Base-by-base conservation (phyloP, 2,113 vertebrate species). In the Hyla sarda region DNA sequence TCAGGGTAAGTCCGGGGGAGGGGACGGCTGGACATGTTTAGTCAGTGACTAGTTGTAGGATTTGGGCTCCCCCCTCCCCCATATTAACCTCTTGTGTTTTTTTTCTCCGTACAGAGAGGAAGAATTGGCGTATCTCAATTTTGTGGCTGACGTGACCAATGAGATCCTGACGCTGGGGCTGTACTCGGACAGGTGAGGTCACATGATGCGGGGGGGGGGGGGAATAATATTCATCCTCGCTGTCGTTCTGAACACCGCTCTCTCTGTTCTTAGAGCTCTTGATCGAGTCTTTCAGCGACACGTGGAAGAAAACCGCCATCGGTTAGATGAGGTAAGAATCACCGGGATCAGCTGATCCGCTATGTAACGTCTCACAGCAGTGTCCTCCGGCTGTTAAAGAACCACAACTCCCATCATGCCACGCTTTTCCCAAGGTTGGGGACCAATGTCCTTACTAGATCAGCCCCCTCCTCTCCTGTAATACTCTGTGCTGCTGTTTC, bases 111-210 rank as follows among this genome's bases (percentile, higher is more conserved):
- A 58, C 91, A 99, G 98, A 89, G 95, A 98, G 86, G 97, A 98
- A 88, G 97, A 99, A 88, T 89, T 97, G 50, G 87, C 93, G 85
- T 98, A 98, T 92, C 94, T 99, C 65, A 94, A 92, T 88, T 99
- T 99, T 89, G 96, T 99, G 88, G 93, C 96, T 90, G 95, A 96
- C 87, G 88, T 99, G 84, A 99, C 98, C 77, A 95, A 96, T 87
- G 97, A 99, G 69, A 97, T 99, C 90, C 93, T 99, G 90, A 94
- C 90, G 88, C 93, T 96, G 32, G 96, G 95, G 50, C 89, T 98
- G 21, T 96, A 96, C 93, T 98, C 97, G 88, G 93, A 97, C 93
- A 96, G 97, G 97, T 99, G 83, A 60, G 92, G 30, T 30, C 32
- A 41, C 32, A 71, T 28, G 48, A 34, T 89, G 67, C 25, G 13